Percentiles rank a stretch among this genome's conserved stretches.
Conservation (phyloP, 2,797 vertebrate genomes). For the Tangara arthus region DNA sequence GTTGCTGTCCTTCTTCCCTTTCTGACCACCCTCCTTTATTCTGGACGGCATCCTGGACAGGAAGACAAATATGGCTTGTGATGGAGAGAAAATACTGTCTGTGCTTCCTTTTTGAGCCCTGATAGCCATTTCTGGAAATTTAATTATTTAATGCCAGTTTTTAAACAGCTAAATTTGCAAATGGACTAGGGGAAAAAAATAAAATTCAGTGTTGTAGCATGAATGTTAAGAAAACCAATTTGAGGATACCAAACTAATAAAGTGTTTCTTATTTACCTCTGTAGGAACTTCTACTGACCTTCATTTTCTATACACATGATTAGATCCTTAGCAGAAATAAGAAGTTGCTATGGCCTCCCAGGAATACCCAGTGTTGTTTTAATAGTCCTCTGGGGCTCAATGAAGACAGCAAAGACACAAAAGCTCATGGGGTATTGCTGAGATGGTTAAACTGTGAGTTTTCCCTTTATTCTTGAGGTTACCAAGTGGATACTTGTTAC, state of each 20-base stretch:
- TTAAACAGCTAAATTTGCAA: not conserved
- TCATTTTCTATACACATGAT: rapidly evolving
- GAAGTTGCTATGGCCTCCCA: not conserved
- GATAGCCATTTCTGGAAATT: not conserved
- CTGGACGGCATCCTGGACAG: not conserved
- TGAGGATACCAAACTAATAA: not conserved
- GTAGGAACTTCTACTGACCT: not conserved
- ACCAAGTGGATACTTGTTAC: not conserved
- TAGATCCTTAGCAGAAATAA: not conserved
- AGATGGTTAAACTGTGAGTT: not conserved
- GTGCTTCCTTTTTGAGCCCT: not conserved
- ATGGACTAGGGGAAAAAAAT: not conserved
- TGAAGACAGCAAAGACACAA: not conserved
- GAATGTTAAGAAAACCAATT: not conserved
- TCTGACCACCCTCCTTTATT: not conserved
- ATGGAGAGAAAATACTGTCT: not conserved
- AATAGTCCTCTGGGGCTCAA: not conserved
- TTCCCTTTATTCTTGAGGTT: not conserved
- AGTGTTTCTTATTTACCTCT: not conserved
- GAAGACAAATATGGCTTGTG: not conserved
- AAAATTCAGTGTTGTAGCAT: not conserved
- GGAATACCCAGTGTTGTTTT: not conserved
- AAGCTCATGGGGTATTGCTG: rapidly evolving
- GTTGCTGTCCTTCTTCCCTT: not conserved
- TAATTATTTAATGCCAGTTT: not conserved